Evolutionary conservation across 2,113 vertebrate genomes (phyloP).

Genomic region (Vulpes lagopus): DNA sequence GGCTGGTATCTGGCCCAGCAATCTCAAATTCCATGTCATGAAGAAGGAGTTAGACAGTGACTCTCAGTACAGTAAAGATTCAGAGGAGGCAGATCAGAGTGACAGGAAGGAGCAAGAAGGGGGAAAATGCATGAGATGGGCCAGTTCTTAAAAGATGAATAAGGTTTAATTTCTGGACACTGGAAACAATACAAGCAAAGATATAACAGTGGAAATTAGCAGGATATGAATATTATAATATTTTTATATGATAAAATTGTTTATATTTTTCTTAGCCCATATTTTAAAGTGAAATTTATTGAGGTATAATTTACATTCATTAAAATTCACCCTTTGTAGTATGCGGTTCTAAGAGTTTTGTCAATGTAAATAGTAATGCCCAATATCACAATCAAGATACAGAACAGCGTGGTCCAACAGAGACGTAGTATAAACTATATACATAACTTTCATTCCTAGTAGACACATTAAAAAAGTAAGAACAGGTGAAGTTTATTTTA

Average conservation of each 20-base stretch:
- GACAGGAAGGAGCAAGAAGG: not conserved
- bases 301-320: not conserved
- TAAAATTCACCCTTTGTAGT: not conserved
- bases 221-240: not conserved
- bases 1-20: not conserved
- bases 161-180: not conserved
- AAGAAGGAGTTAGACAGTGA: not conserved
- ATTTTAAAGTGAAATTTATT: conserved; percentile 31
- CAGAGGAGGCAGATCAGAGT: not conserved
- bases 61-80: not conserved
- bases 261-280: not conserved
- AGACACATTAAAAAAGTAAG: conserved; percentile 8
- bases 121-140: not conserved
- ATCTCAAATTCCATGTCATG: not conserved
- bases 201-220: not conserved
- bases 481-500: not conserved
- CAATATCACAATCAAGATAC: not conserved
- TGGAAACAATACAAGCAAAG: not conserved
- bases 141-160: not conserved
- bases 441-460: not conserved
- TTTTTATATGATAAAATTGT: not conserved
- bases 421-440: not conserved
- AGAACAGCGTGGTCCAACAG: not conserved
- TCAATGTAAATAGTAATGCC: not conserved
- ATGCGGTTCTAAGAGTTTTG: not conserved